Base-by-base conservation (phyloP, 1,140 invertebrate genomes). In the Mylabris phalerata region DNA sequence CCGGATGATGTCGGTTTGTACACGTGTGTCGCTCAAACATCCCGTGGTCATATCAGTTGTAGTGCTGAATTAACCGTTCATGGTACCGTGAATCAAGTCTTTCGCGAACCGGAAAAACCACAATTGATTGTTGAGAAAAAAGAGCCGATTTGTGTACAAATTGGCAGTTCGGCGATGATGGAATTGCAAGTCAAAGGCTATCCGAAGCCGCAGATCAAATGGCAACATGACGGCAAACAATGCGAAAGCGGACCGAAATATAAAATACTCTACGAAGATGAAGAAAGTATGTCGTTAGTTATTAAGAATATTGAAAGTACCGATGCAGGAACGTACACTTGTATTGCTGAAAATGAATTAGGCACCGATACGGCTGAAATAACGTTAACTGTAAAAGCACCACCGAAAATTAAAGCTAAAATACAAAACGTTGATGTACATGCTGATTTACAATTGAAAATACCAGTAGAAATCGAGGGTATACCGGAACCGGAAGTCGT, bases 1-100 rank as follows among this genome's bases (percentile, higher is more conserved):
- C 91, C 91, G 0, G 92, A 95, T 71, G 93, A 97, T 74, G 92
- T 92, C 25, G 94, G 94, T 4, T 78, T 95, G 3, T 97, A 98
- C 73, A 97, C 94, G 0, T 97, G 93, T 67, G 92, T 95, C 1
- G 94, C 94, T 0, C 91, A 93, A 69, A 98, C 95, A 1, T 85
- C 84, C 32, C 87, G 88, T 57, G 93, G 93, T 40, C 92, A 92
- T 67, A 95, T 97, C 48, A 93, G 92, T 43, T 95, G 92, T 74
- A 93, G 89, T 68, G 93, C 93, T 4, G 93, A 95, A 69, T 78
- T 96, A 2, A 94, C 91, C 10, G 93, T 96, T 1, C 90, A 95
- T 80, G 90, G 88, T 43, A 81, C 89, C 0, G 85, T 95, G 2
- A 85, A 92, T 69, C 87, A 92, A 59, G 71, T 94, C 13, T 72